Conservation (phyloP, 2,888 invertebrate species). For the Synergus japonicus region DNA sequence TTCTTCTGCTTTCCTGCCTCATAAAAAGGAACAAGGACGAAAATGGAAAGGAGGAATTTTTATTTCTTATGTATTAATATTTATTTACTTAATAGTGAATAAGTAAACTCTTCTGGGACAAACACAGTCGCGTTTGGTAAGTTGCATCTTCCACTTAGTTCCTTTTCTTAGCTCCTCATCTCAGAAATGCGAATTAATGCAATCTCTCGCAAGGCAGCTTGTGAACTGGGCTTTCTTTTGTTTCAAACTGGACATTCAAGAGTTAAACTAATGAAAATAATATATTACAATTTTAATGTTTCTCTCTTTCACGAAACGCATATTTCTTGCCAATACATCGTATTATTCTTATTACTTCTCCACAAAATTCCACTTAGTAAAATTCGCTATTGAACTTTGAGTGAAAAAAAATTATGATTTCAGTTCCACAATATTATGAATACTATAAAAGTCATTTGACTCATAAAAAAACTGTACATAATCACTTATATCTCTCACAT, state of each 20-base stretch:
- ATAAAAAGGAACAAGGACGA: background rate
- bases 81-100: slow-evolving; percentile 39
- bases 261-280: slow-evolving; percentile 4
- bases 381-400: background rate
- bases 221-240: slow-evolving; percentile 28
- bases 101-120: slow-evolving; percentile 36
- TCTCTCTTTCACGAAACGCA: background rate
- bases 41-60: slow-evolving; percentile 32
- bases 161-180: slow-evolving; percentile 29
- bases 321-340: background rate
- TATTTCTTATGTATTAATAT: background rate
- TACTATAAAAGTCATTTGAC: background rate
- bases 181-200: slow-evolving; percentile 4
- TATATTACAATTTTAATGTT: slow-evolving; percentile 30
- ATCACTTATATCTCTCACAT: background rate
- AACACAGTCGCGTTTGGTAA: slow-evolving; percentile 24
- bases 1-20: background rate
- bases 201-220: slow-evolving; percentile 42
- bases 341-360: background rate
- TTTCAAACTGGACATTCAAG: background rate
- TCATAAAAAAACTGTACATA: slow-evolving; percentile 4
- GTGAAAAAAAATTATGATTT: background rate
- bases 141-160: background rate
- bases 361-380: background rate
- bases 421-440: too few relatives aligned